A percentile compares a stretch with the other conserved stretches of the same genome.
Evolutionary conservation across 2,888 invertebrate species (phyloP).

Genomic region (Caenorhabditis plicata): DNA sequence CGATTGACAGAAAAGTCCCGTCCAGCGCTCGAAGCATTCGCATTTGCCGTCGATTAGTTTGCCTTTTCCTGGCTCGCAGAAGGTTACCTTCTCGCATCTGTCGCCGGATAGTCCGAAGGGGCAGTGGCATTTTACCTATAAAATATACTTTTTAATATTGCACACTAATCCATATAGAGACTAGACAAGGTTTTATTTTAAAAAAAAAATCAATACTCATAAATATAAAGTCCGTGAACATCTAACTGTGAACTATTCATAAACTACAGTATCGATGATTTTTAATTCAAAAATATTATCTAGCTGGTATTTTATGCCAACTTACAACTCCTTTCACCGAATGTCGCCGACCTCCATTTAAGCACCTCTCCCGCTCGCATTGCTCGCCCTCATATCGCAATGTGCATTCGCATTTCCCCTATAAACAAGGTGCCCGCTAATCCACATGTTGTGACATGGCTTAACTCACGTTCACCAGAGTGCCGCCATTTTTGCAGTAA

Average conservation of each 20-base stretch:
- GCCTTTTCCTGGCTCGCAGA: slow-evolving; percentile 49
- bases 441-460: background rate
- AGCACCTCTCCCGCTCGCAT: slow-evolving; percentile 43
- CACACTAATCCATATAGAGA: slow-evolving; percentile 1
- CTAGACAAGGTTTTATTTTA: too few species aligned
- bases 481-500: slow-evolving; percentile 43
- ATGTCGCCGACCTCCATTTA: slow-evolving; percentile 44
- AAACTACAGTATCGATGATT: too few species aligned
- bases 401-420: slow-evolving; percentile 50
- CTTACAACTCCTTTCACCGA: slow-evolving; percentile 30
- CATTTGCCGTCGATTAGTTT: slow-evolving; percentile 47
- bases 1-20: slow-evolving; percentile 44
- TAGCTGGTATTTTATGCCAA: background rate
- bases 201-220: too few species aligned
- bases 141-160: background rate
- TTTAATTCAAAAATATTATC: too few species aligned
- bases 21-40: slow-evolving; percentile 42
- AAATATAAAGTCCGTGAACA: too few species aligned
- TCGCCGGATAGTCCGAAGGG: slow-evolving; percentile 47
- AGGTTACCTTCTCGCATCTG: slow-evolving; percentile 45
- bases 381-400: slow-evolving; percentile 38
- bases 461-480: slow-evolving; percentile 35
- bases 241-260: too few species aligned
- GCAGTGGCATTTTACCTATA: slow-evolving; percentile 40
- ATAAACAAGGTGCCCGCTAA: slow-evolving; percentile 6